Evolutionary conservation across 2,113 vertebrate genomes (phyloP), one percentile per base, ranked within the genome.

Genomic region (Micronycteris hirsuta): DNA sequence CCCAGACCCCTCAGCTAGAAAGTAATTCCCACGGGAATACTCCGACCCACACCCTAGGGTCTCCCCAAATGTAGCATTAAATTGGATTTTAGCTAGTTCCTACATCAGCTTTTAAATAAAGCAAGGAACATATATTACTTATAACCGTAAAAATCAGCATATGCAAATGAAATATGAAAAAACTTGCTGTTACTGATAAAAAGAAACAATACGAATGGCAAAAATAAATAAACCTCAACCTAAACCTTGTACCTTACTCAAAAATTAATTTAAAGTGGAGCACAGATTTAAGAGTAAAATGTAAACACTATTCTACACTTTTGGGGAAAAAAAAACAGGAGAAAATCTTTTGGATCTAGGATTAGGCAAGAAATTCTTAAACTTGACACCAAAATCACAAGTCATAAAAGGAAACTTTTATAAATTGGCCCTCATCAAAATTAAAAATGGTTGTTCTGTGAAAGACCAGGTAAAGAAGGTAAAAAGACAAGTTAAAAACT

Each of bases 191-290:
- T 81, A 33, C 5, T 49, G 15, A 49, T 81, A 61, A 61, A 61
- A 63, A 61, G 28, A 65, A 65, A 95, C 78, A 88, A 84, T 41
- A 73, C 4, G 17, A 88, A 1, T 38, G 16, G 14, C 80, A 82
- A 93, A 88, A 93, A 71, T 61, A 61, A 95, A 33, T 68, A 84
- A 86, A 73, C 43, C 38, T 47, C 43, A 8, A 83, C 41, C 52
- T 77, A 85, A 89, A 85, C 28, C 20, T 89, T 80, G 68, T 41
- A 81, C 5, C 71, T 92, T 92, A 85, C 43, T 11, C 73, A 93
- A 91, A 87, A 74, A 70, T 68, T 76, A 91, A 93, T 43, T 82
- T 31, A 63, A 94, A 95, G 63, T 43, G 85, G 38, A 61, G 67
- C 12, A 88, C n/a, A 11, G 14, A 84, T 4, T 89, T 93, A 65